Evolutionary conservation across 1,140 invertebrate species (phyloP), one percentile per base, ranked within the genome.

Genomic region (Pachyrhynchus sulphureomaculatus): DNA sequence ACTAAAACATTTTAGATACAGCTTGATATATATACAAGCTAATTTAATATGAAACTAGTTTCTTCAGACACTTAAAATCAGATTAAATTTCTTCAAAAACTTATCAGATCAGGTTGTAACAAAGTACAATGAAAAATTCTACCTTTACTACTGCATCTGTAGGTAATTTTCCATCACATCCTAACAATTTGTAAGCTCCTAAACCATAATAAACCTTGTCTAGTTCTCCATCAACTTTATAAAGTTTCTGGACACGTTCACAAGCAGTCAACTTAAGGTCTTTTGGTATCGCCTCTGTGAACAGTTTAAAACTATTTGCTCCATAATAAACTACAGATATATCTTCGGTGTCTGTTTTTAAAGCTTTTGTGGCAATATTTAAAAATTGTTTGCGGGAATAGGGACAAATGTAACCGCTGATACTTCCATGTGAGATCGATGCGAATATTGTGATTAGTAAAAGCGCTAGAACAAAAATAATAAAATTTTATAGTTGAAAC

Each of bases 91-190:
- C n/a, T n/a, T n/a, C n/a, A n/a, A n/a, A n/a, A n/a, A n/a, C n/a
- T n/a, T n/a, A n/a, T n/a, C n/a, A n/a, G n/a, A n/a, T n/a, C n/a
- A n/a, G n/a, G n/a, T n/a, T n/a, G n/a, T n/a, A n/a, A n/a, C n/a
- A n/a, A n/a, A n/a, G n/a, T n/a, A n/a, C n/a, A n/a, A n/a, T n/a
- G n/a, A n/a, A 29, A 57, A 8, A 41, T 65, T 44, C 62, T 68
- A 76, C 74, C 64, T 69, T 72, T 33, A 70, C 26, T 24, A 61
- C 59, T n/a, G 26, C 62, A 52, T 73, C 65, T 29, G 48, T 67
- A 36, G 70, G 59, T 29, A 76, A 52, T 41, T 72, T 72, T 60
- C 66, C 67, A 39, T 39, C 34, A 61, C 75, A 76, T 33, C 59
- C 61, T 18, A 75, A 58, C 29, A 67, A 18, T 3, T 37, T 52